Evolutionary conservation across 2,888 invertebrate genomes (phyloP), one percentile per base, ranked within the genome.

Genomic region (Cantharis rustica): DNA sequence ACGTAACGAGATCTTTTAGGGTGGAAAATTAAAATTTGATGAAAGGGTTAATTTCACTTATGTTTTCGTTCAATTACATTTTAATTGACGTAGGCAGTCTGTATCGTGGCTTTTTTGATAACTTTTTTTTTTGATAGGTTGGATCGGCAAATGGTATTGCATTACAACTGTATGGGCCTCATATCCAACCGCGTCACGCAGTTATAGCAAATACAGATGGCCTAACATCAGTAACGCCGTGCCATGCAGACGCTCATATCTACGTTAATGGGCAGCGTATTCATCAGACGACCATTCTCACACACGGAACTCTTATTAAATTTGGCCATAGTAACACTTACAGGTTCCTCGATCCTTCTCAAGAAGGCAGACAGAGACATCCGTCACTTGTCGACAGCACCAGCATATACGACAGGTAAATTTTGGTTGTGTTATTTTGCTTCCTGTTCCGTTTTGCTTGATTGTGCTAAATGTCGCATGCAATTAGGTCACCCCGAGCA

Each of bases 211-310:
- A 93, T 86, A 93, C 96, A 75, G 95, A 96, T 81, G 97, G 97
- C 71, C 95, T 98, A 77, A 98, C 97, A 82, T 95, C 95, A 2
- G 93, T 98, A 64, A 98, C 98, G 26, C 98, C 99, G 10, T 93
- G 96, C 84, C 96, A 96, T 85, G 91, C 96, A 23, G 97, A 98
- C 88, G 97, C 98, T 11, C 95, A 97, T 86, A 97, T 97, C 27
- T 97, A 96, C 88, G 96, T 99, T 81, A 98, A 99, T 88, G 96
- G 96, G 69, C 95, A 96, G 85, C 92, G 96, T 82, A 95, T 98
- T 84, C 93, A 94, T 86, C 98, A 98, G 88, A 96, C 98, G 27
- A 97, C 98, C 71, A 95, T 97, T 82, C 90, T 99, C 76, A 90
- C 94, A 93, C 95, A 96, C 89, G 96, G 95, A 79, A 94, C 94